These are phyloP conservation scores for Alligator mississippiensis DNA, from an alignment of 2,113 vertebrate species.

Conservation along the genomic window DNA sequence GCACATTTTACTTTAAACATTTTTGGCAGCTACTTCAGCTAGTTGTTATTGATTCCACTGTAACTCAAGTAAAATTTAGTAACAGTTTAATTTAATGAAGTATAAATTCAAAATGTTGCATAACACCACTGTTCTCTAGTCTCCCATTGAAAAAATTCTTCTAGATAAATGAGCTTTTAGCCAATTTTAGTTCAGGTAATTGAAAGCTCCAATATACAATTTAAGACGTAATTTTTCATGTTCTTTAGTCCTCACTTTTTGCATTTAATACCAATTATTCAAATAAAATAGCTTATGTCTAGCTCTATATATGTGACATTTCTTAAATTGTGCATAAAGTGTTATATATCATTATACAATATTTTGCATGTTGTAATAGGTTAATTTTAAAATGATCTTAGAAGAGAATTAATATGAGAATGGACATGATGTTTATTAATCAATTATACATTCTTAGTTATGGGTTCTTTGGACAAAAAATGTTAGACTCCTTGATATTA, in stretches of 20 bases:
- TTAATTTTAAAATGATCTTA: background rate
- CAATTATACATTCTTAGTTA: no score
- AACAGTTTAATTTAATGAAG: background rate
- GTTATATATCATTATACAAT: background rate
- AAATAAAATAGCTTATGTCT: background rate
- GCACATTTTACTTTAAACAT: background rate
- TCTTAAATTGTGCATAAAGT: background rate
- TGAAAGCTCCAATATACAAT: background rate
- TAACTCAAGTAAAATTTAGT: background rate
- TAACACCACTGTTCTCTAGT: background rate
- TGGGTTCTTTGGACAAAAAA: rapidly evolving
- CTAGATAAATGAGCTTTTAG: background rate
- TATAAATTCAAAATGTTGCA: rapidly evolving
- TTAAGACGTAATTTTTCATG: background rate
- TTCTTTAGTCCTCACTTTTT: background rate
- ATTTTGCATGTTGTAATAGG: background rate
- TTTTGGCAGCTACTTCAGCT: background rate
- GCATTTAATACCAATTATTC: background rate
- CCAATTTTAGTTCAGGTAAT: background rate
- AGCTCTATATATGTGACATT: background rate
- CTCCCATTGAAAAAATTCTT: background rate
- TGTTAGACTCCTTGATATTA: background rate
- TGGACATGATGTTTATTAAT: no score
- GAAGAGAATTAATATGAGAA: background rate
- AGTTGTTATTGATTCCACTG: background rate